These are phyloP conservation scores for Siphlonurus alternatus DNA, from an alignment of 2,888 invertebrate species.

Conservation along the genomic window DNA sequence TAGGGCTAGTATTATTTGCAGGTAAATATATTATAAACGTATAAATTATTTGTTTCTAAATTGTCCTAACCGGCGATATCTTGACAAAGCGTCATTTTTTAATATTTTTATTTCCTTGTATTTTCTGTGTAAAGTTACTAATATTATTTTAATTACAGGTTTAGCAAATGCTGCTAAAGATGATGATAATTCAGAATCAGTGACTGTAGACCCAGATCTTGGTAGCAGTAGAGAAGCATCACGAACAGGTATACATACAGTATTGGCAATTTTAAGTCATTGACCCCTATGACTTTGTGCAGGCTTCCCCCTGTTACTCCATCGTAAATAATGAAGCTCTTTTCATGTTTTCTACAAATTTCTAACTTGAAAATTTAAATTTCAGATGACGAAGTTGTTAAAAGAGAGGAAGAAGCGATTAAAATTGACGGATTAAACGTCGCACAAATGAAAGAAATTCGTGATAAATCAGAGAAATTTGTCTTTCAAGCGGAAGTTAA, in stretches of 20 bases:
- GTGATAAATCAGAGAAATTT: constrained; percentile 74
- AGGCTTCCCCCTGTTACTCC: constrained; percentile 13
- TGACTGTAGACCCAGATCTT: constrained; percentile 55
- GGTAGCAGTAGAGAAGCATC: constrained; percentile 78
- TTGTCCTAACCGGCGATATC: too few relatives aligned
- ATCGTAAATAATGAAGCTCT: not conserved
- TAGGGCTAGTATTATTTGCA: constrained; percentile 20
- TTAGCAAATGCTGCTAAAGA: constrained; percentile 26
- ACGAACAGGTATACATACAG: constrained; percentile 52
- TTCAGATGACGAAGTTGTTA: constrained; percentile 75
- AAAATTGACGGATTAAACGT: constrained; percentile 89
- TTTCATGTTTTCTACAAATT: not conserved
- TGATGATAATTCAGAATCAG: constrained; percentile 26
- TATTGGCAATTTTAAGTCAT: too few relatives aligned
- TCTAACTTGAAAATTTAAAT: constrained; percentile 5
- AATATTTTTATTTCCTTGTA: constrained; percentile 9
- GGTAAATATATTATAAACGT: constrained; percentile 19
- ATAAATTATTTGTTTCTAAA: constrained; percentile 24
- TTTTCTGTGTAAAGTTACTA: constrained; percentile 7
- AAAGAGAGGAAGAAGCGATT: constrained; percentile 91
- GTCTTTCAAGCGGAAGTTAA: constrained; percentile 97
- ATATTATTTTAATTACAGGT: constrained; percentile 19
- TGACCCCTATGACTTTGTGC: constrained; percentile 22
- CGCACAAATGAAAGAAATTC: constrained; percentile 79
- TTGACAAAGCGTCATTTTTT: too few relatives aligned